Evolutionary conservation across 37 sponge, comb jelly and placozoan genomes (phyloP), one percentile per base, ranked within the genome.

Genomic region (Chondrilla cf. caribensis): DNA sequence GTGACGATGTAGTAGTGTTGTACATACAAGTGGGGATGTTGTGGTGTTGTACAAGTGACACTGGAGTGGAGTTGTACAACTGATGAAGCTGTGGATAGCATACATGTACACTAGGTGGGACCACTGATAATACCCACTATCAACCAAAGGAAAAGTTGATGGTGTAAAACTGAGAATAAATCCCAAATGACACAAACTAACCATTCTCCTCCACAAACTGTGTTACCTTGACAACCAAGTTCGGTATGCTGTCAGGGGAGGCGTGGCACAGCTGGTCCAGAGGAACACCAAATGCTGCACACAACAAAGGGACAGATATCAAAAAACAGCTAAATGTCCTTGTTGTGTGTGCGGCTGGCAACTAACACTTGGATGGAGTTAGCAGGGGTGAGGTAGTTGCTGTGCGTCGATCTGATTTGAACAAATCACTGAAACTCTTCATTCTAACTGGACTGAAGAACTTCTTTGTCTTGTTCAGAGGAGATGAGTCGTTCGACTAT

Each of bases 191-290:
- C 51, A 47, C 6, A 11, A 47, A 4, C 68, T 67, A 2, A 73
- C 76, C 39, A 38, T 39, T n/a, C 43, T 73, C 76, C 43, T 73
- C 76, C 14, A 73, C 76, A 73, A 43, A 73, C 43, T 73, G 76
- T 43, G 76, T 73, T 25, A 73, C 76, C 76, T 73, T 73, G 76
- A 38, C 76, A 73, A 73, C 76, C 76, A 73, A 6, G 24, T 73
- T 73, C n/a, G 76, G 76, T 37, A 73, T 11, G 6, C 76, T 43
- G 40, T 8, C 42, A 7, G 44, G 41, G 36, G 76, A 73, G 1
- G 38, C 42, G 9, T 37, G 24, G 44, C 76, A 73, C 19, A 73
- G 76, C 0, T 38, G 11, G 24, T 37, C 39, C 42, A 73, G 25
- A 73, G 76, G 76, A 24, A 73, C 44, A 3, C 76, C 76, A 73